Base-by-base conservation (phyloP, 2,797 vertebrate genomes). In the Manis javanica region DNA sequence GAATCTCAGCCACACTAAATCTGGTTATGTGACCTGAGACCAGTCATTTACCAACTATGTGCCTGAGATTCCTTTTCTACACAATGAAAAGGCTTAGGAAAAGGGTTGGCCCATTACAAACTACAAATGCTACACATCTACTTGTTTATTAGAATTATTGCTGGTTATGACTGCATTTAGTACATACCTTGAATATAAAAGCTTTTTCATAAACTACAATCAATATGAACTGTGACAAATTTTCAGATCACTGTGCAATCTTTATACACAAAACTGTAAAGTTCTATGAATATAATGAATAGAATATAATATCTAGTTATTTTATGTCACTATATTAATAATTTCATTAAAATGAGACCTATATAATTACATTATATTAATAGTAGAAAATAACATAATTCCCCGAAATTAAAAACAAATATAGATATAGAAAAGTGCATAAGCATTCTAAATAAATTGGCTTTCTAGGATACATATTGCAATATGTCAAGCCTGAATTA, bases 401-500 rank as follows among this genome's bases (percentile, higher is more conserved):
- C 31, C 37, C 5, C 0, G 14, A 87, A 85, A 77, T 34, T 69
- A 74, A 59, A 92, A 88, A 29, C 3, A 78, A 69, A 46, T 46
- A 46, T 46, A 46, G 8, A 29, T 90, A 74, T 3, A 84, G 42
- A 82, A 96, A 97, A 94, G 4, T 5, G 0, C 42, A 69, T 79
- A 91, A 71, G 39, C 51, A 88, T 95, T 88, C 5, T 11, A 93
- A 97, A 84, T 4, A 94, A 64, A 95, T 94, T 26, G 4, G 3
- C 53, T 94, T 96, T 91, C 18, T 29, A 37, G 51, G 51, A 51
- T 96, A 93, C 3, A 75, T 24, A 84, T 7, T 96, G 2, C 23
- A 90, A 29, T 96, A 82, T 71, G 15, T 91, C 55, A 95, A 96
- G 74, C 91, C 37, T 97, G 79, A 98, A 98, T 97, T 98, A 97